Evolutionary conservation across 2,113 vertebrate species (phyloP).

Genomic region (Neotragus moschatus): DNA sequence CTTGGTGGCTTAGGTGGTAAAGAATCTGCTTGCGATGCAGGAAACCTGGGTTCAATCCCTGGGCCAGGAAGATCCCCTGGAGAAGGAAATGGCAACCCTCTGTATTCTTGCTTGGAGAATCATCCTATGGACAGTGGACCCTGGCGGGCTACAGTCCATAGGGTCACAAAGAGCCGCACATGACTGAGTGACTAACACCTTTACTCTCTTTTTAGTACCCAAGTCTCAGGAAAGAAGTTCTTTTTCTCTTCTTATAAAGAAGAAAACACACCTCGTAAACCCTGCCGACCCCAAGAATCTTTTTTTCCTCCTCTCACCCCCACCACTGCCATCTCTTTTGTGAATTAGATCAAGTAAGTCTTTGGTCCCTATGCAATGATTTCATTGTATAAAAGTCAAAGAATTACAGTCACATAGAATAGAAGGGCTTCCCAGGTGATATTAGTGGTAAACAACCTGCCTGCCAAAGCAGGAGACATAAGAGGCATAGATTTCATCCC

Average conservation of each 20-base stretch:
- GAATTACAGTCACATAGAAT: not conserved
- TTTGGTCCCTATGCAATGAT: not conserved
- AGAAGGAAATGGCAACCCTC: not conserved
- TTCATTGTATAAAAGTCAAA: not conserved
- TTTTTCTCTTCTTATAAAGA: not conserved
- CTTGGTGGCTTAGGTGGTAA: not conserved
- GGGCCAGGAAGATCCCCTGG: not conserved
- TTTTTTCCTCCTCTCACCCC: not conserved
- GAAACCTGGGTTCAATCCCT: not conserved
- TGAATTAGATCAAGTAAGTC: not conserved
- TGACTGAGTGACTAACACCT: not conserved
- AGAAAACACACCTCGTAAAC: not conserved
- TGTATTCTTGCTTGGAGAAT: not conserved
- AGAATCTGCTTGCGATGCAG: not conserved
- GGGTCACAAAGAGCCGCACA: not conserved
- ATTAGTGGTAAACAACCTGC: not conserved
- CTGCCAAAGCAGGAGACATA: not conserved
- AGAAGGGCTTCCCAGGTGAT: not conserved
- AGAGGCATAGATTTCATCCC: not conserved
- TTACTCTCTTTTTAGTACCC: not conserved
- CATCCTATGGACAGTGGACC: not conserved
- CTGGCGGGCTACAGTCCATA: rapidly evolving
- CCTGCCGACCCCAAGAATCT: not conserved
- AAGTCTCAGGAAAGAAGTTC: not conserved
- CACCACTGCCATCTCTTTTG: not conserved